Conservation (phyloP, 2,113 vertebrate genomes). For the Lathamus discolor region DNA sequence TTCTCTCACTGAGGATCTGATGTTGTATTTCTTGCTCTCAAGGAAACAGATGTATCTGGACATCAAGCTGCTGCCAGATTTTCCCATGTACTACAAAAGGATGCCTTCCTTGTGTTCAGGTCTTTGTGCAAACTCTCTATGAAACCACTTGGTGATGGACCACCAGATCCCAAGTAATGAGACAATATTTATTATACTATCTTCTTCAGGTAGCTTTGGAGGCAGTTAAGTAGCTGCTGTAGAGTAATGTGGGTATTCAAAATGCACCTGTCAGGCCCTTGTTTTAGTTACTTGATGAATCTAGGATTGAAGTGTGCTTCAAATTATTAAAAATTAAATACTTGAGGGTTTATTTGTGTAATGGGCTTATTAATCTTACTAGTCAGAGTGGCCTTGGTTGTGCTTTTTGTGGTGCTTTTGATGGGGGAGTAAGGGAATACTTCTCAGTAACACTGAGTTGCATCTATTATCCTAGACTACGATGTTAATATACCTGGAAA, state of each 20-base stretch:
- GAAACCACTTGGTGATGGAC: conserved; percentile 95
- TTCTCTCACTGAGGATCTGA: background rate
- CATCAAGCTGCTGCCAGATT: conserved; percentile 82
- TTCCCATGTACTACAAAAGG: conserved; percentile 94
- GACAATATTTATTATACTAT: background rate
- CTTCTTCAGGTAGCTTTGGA: background rate
- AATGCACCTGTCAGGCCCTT: background rate
- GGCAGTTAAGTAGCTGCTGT: background rate
- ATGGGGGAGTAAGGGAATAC: background rate
- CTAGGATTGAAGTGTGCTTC: background rate
- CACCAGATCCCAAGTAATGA: conserved; percentile 95
- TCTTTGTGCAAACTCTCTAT: conserved; percentile 97
- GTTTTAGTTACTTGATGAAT: background rate
- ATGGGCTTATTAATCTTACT: background rate
- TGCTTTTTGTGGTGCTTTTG: background rate
- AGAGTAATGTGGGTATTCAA: background rate
- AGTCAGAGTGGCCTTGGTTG: background rate
- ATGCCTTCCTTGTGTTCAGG: conserved; percentile 95
- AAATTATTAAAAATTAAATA: background rate
- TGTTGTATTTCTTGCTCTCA: background rate
- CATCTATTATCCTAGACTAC: background rate
- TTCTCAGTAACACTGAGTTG: background rate
- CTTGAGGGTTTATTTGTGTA: background rate
- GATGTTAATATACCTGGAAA: background rate
- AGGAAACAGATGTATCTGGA: conserved; percentile 87